These are phyloP conservation scores for Aleiodes testaceus DNA, from an alignment of 2,888 invertebrate genomes.

Conservation along the genomic window DNA sequence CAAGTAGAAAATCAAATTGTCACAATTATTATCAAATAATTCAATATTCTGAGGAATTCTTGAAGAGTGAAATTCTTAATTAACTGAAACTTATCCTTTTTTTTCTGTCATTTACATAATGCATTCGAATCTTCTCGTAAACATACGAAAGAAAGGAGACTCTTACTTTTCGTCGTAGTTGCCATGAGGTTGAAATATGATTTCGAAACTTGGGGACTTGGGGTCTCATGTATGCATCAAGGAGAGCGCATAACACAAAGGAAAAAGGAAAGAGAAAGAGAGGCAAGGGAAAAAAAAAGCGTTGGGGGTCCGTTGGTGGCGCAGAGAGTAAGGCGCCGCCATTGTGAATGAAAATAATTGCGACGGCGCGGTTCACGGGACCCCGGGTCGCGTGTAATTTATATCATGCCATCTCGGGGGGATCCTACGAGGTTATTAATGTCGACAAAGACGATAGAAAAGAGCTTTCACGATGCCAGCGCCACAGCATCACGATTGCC, in stretches of 20 bases:
- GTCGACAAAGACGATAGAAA: slow-evolving; percentile 50
- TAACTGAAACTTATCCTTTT: neutral
- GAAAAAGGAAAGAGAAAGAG: slow-evolving; percentile 12
- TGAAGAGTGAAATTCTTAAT: slow-evolving; percentile 15
- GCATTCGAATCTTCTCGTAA: neutral
- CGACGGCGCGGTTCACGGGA: slow-evolving; percentile 49
- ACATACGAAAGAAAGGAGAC: slow-evolving; percentile 5
- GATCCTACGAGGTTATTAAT: slow-evolving; percentile 54
- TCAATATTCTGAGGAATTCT: too few species aligned
- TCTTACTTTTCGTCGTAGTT: slow-evolving; percentile 4
- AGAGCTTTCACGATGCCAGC: slow-evolving; percentile 52
- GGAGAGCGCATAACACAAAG: slow-evolving; percentile 19
- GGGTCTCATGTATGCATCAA: slow-evolving; percentile 15
- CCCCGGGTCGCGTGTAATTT: slow-evolving; percentile 55
- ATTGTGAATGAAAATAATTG: slow-evolving; percentile 61
- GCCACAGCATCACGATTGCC: slow-evolving; percentile 43
- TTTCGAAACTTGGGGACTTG: slow-evolving; percentile 29
- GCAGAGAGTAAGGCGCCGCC: slow-evolving; percentile 55
- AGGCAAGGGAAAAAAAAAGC: slow-evolving; percentile 24
- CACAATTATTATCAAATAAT: too few species aligned
- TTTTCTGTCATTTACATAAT: slow-evolving; percentile 15
- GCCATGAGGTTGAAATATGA: slow-evolving; percentile 18
- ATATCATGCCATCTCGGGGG: slow-evolving; percentile 54
- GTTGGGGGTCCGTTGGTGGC: slow-evolving; percentile 33
- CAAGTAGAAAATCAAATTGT: too few species aligned